Base-by-base conservation (phyloP, 1,140 invertebrate genomes). In the Drosophila dunni region DNA sequence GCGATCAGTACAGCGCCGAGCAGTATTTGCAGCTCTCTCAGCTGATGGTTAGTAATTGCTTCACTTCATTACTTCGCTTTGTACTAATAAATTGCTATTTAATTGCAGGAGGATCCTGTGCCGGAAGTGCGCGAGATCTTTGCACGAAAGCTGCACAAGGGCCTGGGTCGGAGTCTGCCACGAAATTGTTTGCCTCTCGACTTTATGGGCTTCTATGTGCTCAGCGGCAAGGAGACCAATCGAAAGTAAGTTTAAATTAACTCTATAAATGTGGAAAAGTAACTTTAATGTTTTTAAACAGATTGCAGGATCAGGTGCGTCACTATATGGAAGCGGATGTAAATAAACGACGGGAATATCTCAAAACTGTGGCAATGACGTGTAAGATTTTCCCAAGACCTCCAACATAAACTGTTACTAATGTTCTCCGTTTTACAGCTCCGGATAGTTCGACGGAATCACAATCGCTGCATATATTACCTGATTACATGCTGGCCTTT, bases 401-500 rank as follows among this genome's bases (percentile, higher is more conserved):
- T 36, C 4, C 24, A 15, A 0, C 36, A 38, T n/a, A n/a, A n/a
- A 61, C 44, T 0, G n/a, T 20, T 20, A 20, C 3, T 10, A 40
- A 38, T 40, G 36, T n/a, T 17, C 9, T 42, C 8, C 36, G n/a
- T 9, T 3, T 17, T 65, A 40, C 24, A 90, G 81, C 86, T 46
- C 81, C 81, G 8, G 90, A 92, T 34, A 81, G 81, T 57, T 81
- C 79, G 45, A 90, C 88, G 94, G 96, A 91, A 94, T 95, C 84
- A 94, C 95, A 15, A 93, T 96, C 97, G 81, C 95, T 96, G n/a
- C 96, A 97, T 91, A 97, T 98, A 90, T 93, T 98, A 91, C 98
- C 98, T 56, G 98, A 99, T 93, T 99, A 99, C 92, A 98, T 98
- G 95, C 92, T 99, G 77, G 97, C 98, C 56, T 99, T 98, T 93